Conservation (phyloP, 1,140 invertebrate species). For the Sinonovacula constricta region DNA sequence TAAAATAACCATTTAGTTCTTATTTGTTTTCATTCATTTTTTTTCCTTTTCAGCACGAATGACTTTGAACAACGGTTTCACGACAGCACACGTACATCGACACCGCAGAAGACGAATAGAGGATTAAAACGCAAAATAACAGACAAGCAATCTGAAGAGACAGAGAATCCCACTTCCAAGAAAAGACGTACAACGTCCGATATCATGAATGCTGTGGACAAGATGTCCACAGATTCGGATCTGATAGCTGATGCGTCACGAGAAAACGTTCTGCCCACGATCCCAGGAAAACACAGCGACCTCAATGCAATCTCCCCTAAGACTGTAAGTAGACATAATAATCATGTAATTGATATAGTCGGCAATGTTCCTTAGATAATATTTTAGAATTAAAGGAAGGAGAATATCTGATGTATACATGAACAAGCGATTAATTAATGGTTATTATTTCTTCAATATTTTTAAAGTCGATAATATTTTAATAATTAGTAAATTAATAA, state of each 20-base stretch:
- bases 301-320: constrained; percentile 24
- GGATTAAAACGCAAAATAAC: no score
- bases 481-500: not conserved
- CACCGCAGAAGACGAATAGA: no score
- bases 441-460: no score
- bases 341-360: not conserved
- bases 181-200: not conserved
- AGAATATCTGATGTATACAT: not conserved
- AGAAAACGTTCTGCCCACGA: constrained; percentile 13
- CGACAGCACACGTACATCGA: no score
- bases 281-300: constrained; percentile 37
- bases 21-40: no score
- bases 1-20: no score
- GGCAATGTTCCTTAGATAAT: no score
- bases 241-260: constrained; percentile 14
- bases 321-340: not conserved
- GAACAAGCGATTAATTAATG: no score
- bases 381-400: not conserved
- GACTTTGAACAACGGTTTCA: no score
- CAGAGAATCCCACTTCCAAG: not conserved
- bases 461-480: not conserved
- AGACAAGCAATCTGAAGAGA: no score
- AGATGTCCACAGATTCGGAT: constrained; percentile 13
- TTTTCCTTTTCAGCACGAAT: no score
- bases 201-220: constrained; percentile 24